phyloP scores from a whole-genome alignment of 2,888 invertebrate genomes.

The Drosophila austrosaltans region DNA sequence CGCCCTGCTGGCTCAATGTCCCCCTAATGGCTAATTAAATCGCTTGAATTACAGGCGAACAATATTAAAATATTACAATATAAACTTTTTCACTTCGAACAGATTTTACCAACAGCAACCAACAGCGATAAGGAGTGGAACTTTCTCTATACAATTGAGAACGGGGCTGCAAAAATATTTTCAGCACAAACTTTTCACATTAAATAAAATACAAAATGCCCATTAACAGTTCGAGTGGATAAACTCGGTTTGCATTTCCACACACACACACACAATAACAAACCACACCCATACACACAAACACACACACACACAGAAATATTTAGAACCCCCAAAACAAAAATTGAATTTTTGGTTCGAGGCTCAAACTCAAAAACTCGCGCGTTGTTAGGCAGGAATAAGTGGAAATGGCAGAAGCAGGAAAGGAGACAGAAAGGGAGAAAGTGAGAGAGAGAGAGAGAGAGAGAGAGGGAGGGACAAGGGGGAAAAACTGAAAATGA shows the following conservation, averaged over 20 bases:
- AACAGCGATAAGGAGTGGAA: constrained; percentile 8
- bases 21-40: constrained; percentile 77
- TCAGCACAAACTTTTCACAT: constrained; percentile 77
- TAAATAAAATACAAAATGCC: constrained; percentile 80
- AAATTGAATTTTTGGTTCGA: constrained; percentile 75
- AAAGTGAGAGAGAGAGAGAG: neutral
- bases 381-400: constrained; percentile 39
- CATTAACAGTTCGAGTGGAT: constrained; percentile 80
- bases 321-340: constrained; percentile 52
- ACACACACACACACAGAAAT: constrained; percentile 19
- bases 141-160: constrained; percentile 42
- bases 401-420: constrained; percentile 2
- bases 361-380: constrained; percentile 75
- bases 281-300: constrained; percentile 33
- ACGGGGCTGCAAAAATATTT: constrained; percentile 62
- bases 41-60: constrained; percentile 73
- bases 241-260: constrained; percentile 73
- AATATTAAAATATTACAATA: constrained; percentile 79
- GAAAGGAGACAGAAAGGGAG: neutral
- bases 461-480: neutral
- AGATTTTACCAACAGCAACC: constrained; percentile 50
- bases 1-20: constrained; percentile 36
- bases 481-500: constrained; percentile 45
- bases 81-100: constrained; percentile 67
- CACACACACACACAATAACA: constrained; percentile 36